These are phyloP conservation scores for Verasper variegatus DNA, from an alignment of 2,113 vertebrate species.

Conservation along the genomic window DNA sequence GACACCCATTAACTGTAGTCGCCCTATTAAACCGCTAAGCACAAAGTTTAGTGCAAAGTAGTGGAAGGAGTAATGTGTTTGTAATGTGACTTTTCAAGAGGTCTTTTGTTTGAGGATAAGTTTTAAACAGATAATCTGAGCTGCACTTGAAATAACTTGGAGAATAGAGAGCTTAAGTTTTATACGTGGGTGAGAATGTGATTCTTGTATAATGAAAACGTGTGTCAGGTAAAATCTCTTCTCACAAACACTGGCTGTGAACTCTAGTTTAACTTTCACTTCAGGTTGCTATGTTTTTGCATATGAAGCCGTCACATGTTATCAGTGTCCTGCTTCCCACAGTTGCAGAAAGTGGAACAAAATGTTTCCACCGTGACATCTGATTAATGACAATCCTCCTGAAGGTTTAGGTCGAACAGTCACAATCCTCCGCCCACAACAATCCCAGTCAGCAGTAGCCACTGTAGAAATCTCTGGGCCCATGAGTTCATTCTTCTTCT, in stretches of 20 bases:
- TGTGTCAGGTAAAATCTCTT: background rate
- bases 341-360: slow-evolving; percentile 56
- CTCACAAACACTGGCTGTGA: background rate
- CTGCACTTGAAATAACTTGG: background rate
- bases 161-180: background rate
- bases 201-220: too few relatives aligned
- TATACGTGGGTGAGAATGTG: background rate
- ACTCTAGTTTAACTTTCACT: slow-evolving; percentile 22
- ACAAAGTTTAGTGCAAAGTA: slow-evolving; percentile 10
- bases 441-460: slow-evolving; percentile 44
- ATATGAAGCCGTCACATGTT: slow-evolving; percentile 21
- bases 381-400: slow-evolving; percentile 66
- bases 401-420: slow-evolving; percentile 35
- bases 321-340: slow-evolving; percentile 37
- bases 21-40: slow-evolving; percentile 13
- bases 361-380: slow-evolving; percentile 61
- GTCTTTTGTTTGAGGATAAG: slow-evolving; percentile 25
- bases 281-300: too few relatives aligned
- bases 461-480: slow-evolving; percentile 37
- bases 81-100: slow-evolving; percentile 1
- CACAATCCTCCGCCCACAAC: slow-evolving; percentile 19
- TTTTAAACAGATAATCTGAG: background rate
- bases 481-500: slow-evolving; percentile 25
- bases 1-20: slow-evolving; percentile 5
- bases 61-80: slow-evolving; percentile 4